These are phyloP conservation scores for Sebastes taczanowskii DNA, from an alignment of 2,797 vertebrate species.

Conservation along the genomic window DNA sequence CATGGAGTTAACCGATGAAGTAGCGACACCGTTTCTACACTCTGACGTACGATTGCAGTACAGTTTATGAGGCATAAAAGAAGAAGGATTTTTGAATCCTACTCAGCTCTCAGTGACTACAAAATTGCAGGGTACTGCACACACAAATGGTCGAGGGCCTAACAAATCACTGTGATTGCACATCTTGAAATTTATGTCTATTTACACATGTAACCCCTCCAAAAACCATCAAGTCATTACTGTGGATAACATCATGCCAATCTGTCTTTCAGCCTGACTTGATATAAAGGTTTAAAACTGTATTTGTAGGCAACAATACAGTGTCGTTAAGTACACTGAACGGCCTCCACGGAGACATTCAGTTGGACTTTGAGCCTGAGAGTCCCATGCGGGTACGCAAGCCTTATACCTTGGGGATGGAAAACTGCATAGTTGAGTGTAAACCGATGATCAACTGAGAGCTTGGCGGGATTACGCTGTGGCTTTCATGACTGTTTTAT, in stretches of 20 bases:
- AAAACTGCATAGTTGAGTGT: conserved; percentile 61
- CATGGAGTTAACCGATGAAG: background rate
- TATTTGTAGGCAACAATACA: conserved; percentile 18
- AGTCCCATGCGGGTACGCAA: conserved; percentile 9
- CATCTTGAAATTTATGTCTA: conserved; percentile 26
- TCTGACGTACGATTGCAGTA: background rate
- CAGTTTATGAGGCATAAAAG: conserved; percentile 10
- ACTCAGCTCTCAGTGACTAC: background rate
- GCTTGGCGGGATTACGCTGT: conserved; percentile 40
- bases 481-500: conserved; percentile 51
- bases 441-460: conserved; percentile 55
- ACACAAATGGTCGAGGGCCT: background rate
- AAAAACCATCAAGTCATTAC: conserved; percentile 29
- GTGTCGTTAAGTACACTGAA: background rate
- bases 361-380: conserved; percentile 2
- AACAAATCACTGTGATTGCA: conserved; percentile 19
- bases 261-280: conserved; percentile 11
- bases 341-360: conserved; percentile 2
- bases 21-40: background rate
- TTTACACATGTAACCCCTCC: conserved; percentile 25
- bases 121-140: conserved; percentile 20
- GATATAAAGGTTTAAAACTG: background rate
- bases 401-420: conserved; percentile 44
- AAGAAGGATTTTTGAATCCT: conserved; percentile 3
- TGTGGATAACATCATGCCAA: background rate